Conservation (phyloP, 2,888 invertebrate genomes). For the Girardia tigrina region DNA sequence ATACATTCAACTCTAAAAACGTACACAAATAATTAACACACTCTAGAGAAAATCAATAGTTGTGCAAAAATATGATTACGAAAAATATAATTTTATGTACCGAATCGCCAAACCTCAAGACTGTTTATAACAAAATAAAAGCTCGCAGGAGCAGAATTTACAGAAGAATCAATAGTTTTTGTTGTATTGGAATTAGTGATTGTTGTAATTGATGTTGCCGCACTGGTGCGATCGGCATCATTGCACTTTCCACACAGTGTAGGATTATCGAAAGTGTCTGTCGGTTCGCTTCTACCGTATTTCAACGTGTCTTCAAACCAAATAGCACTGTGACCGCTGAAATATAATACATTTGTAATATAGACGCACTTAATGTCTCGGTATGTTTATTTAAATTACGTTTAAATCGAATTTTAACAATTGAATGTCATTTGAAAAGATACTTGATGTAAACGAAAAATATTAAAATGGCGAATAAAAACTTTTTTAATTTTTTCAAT, state of each 20-base stretch:
- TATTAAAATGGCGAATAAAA: no score
- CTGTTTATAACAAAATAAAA: constrained; percentile 27
- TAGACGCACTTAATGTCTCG: no score
- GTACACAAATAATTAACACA: constrained; percentile 4
- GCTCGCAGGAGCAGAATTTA: not conserved
- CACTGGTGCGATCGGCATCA: not conserved
- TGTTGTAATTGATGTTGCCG: not conserved
- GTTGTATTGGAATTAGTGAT: no score
- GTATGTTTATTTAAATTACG: no score
- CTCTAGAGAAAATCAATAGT: constrained; percentile 5
- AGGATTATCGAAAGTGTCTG: constrained; percentile 33
- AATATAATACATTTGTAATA: no score
- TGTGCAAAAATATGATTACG: constrained; percentile 4
- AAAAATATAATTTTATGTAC: not conserved
- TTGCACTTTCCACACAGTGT: constrained; percentile 15
- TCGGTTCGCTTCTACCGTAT: constrained; percentile 30
- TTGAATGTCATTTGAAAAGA: no score
- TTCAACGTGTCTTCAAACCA: constrained; percentile 32
- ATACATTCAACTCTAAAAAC: not conserved
- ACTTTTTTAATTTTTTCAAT: no score
- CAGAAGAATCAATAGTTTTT: no score
- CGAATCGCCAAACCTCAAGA: constrained; percentile 28
- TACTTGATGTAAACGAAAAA: no score
- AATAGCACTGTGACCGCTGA: constrained; percentile 32
- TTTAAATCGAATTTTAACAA: no score